phyloP scores from a whole-genome alignment of 1,140 invertebrate genomes.

The Phymorhynchus buccinoides region DNA sequence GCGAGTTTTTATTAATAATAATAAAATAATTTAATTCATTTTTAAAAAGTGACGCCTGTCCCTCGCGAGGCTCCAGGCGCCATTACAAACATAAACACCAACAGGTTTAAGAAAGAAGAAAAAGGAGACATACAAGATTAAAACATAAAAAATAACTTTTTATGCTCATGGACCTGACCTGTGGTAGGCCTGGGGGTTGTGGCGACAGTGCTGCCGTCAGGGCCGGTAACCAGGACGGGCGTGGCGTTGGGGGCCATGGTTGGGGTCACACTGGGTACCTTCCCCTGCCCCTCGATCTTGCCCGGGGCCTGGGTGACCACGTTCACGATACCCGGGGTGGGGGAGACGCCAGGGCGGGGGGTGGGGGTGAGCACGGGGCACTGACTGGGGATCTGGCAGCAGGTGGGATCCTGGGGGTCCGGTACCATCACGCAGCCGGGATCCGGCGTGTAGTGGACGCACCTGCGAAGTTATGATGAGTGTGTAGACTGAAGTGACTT shows the following conservation, averaged over 20 bases:
- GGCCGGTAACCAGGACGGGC: constrained; percentile 6
- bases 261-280: constrained; percentile 35
- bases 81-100: too few species aligned
- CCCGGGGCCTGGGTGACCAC: not conserved
- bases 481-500: too few species aligned
- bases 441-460: constrained; percentile 41
- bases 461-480: constrained; percentile 47
- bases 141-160: too few species aligned
- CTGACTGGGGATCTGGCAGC: constrained; percentile 57
- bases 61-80: too few species aligned
- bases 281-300: constrained; percentile 33
- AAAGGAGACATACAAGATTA: too few species aligned
- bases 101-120: too few species aligned
- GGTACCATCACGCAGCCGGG: constrained; percentile 52
- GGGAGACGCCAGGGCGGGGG: constrained; percentile 10
- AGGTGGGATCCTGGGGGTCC: constrained; percentile 57
- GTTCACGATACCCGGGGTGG: constrained; percentile 35
- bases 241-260: constrained; percentile 37
- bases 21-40: too few species aligned
- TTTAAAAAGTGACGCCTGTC: too few species aligned
- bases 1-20: too few species aligned
- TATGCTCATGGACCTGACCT: not conserved
- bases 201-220: constrained; percentile 12
- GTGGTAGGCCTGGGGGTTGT: not conserved
- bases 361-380: constrained; percentile 45